Percentiles rank a stretch among this genome's conserved stretches.
Conservation (phyloP, 2,888 invertebrate species). For the Tetranychus piercei region DNA sequence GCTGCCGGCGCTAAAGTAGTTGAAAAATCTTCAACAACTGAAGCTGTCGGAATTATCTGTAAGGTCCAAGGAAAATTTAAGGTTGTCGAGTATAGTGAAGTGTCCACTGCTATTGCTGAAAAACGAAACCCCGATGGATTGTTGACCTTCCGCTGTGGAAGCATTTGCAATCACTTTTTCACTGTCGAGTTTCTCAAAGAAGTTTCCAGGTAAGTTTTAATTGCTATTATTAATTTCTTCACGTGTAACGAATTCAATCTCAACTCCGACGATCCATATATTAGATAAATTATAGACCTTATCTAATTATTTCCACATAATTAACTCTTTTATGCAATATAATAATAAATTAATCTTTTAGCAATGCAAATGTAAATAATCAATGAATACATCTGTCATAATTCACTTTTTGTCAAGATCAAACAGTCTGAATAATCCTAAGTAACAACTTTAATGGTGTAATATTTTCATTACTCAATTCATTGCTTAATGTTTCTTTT, state of each 20-base stretch:
- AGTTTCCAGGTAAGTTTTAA: slow-evolving; percentile 42
- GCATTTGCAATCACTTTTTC: slow-evolving; percentile 97
- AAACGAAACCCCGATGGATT: slow-evolving; percentile 50
- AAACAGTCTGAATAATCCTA: no score
- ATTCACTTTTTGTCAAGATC: no score
- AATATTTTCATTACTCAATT: no score
- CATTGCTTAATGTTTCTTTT: slow-evolving; percentile 6
- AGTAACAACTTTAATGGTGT: no score
- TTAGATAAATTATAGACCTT: background rate
- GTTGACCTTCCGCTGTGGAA: slow-evolving; percentile 78
- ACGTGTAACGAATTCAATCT: background rate
- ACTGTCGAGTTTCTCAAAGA: slow-evolving; percentile 60
- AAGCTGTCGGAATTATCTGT: slow-evolving; percentile 90
- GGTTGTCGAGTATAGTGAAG: slow-evolving; percentile 87
- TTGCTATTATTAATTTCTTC: background rate
- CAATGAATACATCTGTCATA: no score
- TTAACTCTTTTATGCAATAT: no score
- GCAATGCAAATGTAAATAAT: no score
- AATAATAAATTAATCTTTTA: no score
- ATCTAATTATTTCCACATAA: background rate
- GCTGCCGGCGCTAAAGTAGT: slow-evolving; percentile 92
- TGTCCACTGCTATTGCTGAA: slow-evolving; percentile 68
- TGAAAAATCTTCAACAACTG: slow-evolving; percentile 69
- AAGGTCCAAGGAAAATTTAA: slow-evolving; percentile 72
- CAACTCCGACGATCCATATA: background rate